Conservation (phyloP, 2,113 vertebrate species). For the Tympanuchus pallidicinctus region DNA sequence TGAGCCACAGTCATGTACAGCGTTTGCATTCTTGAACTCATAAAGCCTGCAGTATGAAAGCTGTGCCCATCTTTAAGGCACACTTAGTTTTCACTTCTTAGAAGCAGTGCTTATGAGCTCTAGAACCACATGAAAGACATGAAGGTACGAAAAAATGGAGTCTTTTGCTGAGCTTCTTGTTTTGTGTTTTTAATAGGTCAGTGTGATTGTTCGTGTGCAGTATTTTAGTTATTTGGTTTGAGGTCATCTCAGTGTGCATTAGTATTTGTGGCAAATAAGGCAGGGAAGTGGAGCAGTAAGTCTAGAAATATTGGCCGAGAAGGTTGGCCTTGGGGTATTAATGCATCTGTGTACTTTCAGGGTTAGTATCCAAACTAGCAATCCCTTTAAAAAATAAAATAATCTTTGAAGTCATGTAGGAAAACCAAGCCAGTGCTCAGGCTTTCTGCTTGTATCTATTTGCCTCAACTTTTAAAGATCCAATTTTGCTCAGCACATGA, state of each 20-base stretch:
- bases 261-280: not conserved
- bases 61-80: not conserved
- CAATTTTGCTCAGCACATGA: not conserved
- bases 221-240: not conserved
- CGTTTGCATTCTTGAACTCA: not conserved
- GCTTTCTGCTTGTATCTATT: not conserved
- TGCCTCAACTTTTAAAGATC: not conserved
- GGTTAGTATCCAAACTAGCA: not conserved
- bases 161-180: not conserved
- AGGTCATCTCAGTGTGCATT: not conserved
- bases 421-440: not conserved
- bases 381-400: fast-evolving
- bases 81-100: not conserved
- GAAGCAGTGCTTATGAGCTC: fast-evolving
- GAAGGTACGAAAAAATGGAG: not conserved
- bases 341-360: not conserved
- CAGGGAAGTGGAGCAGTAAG: not conserved
- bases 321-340: not conserved
- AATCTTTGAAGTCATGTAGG: not conserved
- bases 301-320: not conserved
- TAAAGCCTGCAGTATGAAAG: not conserved
- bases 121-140: not conserved
- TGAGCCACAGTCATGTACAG: not conserved
- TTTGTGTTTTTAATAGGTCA: not conserved
- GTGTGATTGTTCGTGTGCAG: not conserved